These are phyloP conservation scores for Manduca sexta DNA, from an alignment of 1,140 invertebrate species.

Conservation along the genomic window DNA sequence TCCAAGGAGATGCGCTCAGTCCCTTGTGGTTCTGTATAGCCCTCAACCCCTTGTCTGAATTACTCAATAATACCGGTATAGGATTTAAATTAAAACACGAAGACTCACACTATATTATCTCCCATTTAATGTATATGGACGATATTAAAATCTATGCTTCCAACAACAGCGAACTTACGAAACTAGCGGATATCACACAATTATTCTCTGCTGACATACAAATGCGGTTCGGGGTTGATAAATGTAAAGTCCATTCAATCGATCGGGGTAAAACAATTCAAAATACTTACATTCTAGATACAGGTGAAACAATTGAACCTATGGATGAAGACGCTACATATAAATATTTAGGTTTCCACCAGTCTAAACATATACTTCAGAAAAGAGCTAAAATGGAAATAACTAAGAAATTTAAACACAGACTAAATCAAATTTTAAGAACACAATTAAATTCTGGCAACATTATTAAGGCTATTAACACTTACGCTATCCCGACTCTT, in stretches of 20 bases:
- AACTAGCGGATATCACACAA: too few relatives aligned
- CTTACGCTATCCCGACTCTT: conserved; percentile 12
- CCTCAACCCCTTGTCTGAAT: neutral
- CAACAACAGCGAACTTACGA: too few relatives aligned
- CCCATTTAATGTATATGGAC: conserved; percentile 9
- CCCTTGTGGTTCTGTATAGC: too few relatives aligned
- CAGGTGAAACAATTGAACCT: conserved; percentile 8
- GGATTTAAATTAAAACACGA: conserved; percentile 3
- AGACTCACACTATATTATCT: neutral
- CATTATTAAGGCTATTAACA: conserved; percentile 10
- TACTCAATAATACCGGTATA: conserved; percentile 1
- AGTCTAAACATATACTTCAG: too few relatives aligned
- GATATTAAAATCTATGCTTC: conserved; percentile 3
- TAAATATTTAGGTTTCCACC: too few relatives aligned
- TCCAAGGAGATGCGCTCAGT: neutral
- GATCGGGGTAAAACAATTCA: neutral
- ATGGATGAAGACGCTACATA: neutral
- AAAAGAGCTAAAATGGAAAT: too few relatives aligned
- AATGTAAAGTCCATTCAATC: conserved; percentile 11
- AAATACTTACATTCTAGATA: conserved; percentile 5
- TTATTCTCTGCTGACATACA: too few relatives aligned
- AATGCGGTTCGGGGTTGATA: neutral
- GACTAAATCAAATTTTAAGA: too few relatives aligned
- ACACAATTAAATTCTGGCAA: too few relatives aligned
- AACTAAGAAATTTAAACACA: too few relatives aligned